Conservation (phyloP, 2,113 vertebrate species). For the Oryzias curvinotus region DNA sequence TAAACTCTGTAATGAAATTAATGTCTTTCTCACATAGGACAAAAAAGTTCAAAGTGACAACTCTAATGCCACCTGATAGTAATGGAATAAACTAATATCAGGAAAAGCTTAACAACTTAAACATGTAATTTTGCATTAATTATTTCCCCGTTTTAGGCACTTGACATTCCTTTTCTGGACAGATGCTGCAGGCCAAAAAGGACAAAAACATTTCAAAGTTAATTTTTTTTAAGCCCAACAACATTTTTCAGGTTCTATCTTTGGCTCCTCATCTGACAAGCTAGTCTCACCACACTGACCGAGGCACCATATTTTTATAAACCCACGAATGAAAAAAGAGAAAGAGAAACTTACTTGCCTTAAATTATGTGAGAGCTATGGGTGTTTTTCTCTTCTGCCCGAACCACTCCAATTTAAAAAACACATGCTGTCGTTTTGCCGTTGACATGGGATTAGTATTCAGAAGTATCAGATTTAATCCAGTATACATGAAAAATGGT, state of each 20-base stretch:
- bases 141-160: not conserved
- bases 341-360: slow-evolving; percentile 42
- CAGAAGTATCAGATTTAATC: slow-evolving; percentile 70
- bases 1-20: not conserved
- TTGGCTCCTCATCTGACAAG: slow-evolving; percentile 28
- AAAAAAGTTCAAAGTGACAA: not conserved
- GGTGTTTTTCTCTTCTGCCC: slow-evolving; percentile 69
- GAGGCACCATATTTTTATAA: slow-evolving; percentile 12
- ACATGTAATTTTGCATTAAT: not conserved
- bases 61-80: not conserved
- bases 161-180: not conserved
- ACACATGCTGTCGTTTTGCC: slow-evolving; percentile 71
- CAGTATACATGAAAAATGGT: slow-evolving; percentile 55
- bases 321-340: slow-evolving; percentile 27
- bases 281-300: slow-evolving; percentile 4
- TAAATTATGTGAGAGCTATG: slow-evolving; percentile 67
- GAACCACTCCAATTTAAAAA: slow-evolving; percentile 67
- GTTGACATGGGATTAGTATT: slow-evolving; percentile 71
- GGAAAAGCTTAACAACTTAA: not conserved
- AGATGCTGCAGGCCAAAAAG: slow-evolving; percentile 14
- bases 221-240: slow-evolving; percentile 9
- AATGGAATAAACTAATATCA: not conserved
- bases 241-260: slow-evolving; percentile 12
- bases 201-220: not conserved
- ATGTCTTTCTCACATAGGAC: not conserved